A percentile compares a stretch with the other conserved stretches of the same genome.
These are phyloP conservation scores for Yponomeuta malinellus DNA, from an alignment of 2,888 invertebrate genomes.

Conservation along the genomic window DNA sequence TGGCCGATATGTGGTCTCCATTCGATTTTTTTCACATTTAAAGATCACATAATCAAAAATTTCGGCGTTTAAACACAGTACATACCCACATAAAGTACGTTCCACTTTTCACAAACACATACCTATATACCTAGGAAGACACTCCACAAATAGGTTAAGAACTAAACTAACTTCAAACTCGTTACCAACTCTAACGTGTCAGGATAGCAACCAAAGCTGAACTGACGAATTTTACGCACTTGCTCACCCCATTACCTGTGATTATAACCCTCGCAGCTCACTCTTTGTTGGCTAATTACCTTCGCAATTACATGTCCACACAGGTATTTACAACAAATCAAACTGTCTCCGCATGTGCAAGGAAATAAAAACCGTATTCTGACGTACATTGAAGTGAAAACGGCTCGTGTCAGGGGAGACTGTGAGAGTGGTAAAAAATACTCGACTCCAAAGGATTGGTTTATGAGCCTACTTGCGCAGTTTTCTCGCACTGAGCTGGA, in stretches of 20 bases:
- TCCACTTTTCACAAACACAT: not conserved
- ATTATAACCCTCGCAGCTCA: constrained; percentile 44
- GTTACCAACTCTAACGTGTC: not conserved
- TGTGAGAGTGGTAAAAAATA: constrained; percentile 60
- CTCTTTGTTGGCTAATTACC: constrained; percentile 60
- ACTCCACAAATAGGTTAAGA: constrained; percentile 22
- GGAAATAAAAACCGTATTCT: constrained; percentile 25
- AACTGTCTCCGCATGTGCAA: not conserved
- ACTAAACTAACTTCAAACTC: not conserved
- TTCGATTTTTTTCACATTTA: no score
- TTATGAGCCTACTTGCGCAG: constrained; percentile 68
- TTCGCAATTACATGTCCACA: constrained; percentile 51
- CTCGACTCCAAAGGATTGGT: constrained; percentile 71
- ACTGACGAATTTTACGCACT: constrained; percentile 48
- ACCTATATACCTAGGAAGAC: constrained; percentile 17
- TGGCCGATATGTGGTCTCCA: no score
- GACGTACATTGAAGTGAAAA: not conserved
- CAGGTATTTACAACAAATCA: constrained; percentile 27
- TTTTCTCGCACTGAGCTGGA: constrained; percentile 56
- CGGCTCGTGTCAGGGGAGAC: constrained; percentile 20
- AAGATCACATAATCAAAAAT: not conserved
- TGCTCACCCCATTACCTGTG: constrained; percentile 47
- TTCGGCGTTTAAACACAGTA: not conserved
- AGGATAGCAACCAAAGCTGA: constrained; percentile 29
- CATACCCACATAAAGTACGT: not conserved